These are phyloP conservation scores for Gymnobelideus leadbeateri DNA, from an alignment of 2,113 vertebrate genomes.

Conservation along the genomic window DNA sequence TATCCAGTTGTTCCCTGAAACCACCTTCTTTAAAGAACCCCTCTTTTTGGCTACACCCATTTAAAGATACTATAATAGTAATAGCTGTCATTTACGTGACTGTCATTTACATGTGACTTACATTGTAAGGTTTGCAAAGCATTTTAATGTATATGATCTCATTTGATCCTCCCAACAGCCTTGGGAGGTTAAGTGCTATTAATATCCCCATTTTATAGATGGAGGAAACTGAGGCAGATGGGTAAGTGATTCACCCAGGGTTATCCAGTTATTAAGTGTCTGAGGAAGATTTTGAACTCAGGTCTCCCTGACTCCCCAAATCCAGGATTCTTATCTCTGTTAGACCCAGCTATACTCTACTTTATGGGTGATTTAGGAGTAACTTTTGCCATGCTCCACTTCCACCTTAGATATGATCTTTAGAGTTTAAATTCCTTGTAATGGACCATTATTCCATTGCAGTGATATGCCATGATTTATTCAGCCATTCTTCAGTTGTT, in stretches of 20 bases:
- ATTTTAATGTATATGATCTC: background rate
- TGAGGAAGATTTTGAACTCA: background rate
- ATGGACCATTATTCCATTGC: background rate
- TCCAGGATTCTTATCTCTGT: background rate
- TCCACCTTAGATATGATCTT: background rate
- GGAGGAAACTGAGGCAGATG: background rate
- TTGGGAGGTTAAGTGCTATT: background rate
- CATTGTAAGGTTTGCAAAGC: background rate
- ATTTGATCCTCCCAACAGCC: background rate
- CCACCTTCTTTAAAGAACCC: background rate
- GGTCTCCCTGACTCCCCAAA: background rate
- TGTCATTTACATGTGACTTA: too few relatives aligned
- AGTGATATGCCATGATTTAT: background rate
- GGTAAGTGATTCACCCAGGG: background rate
- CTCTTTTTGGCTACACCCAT: background rate
- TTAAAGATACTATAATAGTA: background rate
- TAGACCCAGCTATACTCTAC: background rate
- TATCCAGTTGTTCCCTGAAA: background rate
- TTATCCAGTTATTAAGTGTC: background rate
- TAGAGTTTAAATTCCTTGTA: background rate
- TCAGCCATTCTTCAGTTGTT: background rate
- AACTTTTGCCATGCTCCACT: background rate
- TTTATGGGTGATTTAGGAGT: background rate
- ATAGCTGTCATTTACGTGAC: background rate
- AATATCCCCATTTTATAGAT: background rate